Evolutionary conservation across 2,113 vertebrate genomes (phyloP).

Genomic region (Myrmecobius fasciatus): DNA sequence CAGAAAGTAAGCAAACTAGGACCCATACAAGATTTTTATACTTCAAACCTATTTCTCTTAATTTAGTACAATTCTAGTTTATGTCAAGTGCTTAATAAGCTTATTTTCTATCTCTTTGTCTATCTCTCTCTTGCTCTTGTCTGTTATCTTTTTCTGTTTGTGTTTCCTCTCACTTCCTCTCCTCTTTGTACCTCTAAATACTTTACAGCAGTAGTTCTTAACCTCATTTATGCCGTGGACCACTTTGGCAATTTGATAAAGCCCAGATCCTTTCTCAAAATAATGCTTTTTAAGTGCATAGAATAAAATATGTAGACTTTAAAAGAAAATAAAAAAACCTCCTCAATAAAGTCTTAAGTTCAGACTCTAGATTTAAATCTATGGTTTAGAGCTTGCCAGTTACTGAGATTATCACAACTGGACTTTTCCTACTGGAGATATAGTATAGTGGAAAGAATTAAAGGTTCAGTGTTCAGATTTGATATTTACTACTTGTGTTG

Average conservation of each 20-base stretch:
- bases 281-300: background rate
- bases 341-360: background rate
- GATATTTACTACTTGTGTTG: too few relatives aligned
- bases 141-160: background rate
- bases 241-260: background rate
- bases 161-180: background rate
- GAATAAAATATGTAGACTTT: background rate
- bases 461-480: too few relatives aligned
- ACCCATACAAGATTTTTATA: background rate
- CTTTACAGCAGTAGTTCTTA: background rate
- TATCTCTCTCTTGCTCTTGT: background rate
- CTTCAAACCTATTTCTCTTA: background rate
- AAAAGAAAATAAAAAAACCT: background rate
- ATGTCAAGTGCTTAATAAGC: background rate
- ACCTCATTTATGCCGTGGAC: background rate
- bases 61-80: background rate
- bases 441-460: background rate
- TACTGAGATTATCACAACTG: background rate
- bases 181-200: background rate
- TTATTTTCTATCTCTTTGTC: background rate
- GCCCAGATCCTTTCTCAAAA: background rate
- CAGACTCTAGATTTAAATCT: background rate
- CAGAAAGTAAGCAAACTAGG: background rate
- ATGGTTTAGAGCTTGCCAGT: background rate
- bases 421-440: background rate